Percentiles rank a stretch among this genome's conserved stretches.
Conservation (phyloP, 2,797 vertebrate genomes). For the Tenualosa ilisha region DNA sequence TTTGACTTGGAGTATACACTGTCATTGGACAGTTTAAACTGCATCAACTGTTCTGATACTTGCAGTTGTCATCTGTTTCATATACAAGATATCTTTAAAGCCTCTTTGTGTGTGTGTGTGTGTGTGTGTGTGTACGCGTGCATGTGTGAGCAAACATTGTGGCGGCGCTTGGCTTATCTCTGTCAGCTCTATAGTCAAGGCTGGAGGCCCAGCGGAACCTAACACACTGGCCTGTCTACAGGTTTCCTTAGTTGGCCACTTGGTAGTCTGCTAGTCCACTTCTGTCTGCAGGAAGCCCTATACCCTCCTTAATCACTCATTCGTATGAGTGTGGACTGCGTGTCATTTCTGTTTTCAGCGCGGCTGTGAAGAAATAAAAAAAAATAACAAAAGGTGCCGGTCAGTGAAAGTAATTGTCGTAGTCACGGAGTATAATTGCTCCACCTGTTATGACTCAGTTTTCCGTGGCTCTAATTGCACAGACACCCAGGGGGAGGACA, state of each 20-base stretch:
- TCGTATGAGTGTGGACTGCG: too few relatives aligned
- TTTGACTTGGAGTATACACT: too few relatives aligned
- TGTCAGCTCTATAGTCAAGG: too few relatives aligned
- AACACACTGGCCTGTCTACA: background rate
- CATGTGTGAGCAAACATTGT: too few relatives aligned
- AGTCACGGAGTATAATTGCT: background rate
- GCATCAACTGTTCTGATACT: too few relatives aligned
- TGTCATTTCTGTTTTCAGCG: background rate
- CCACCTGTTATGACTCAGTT: background rate
- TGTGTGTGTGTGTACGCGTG: too few relatives aligned
- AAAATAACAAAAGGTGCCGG: background rate
- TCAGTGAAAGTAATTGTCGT: slow-evolving; percentile 3
- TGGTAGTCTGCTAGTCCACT: background rate
- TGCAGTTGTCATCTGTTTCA: too few relatives aligned
- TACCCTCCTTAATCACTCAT: background rate
- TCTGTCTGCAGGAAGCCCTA: background rate
- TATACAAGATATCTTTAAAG: too few relatives aligned
- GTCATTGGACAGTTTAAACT: too few relatives aligned
- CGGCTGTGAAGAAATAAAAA: background rate
- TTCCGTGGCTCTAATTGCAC: background rate
- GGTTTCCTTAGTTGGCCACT: background rate
- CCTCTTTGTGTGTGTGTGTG: too few relatives aligned
- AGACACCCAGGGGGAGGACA: background rate
- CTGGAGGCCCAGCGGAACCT: background rate
- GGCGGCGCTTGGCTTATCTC: too few relatives aligned